Base-by-base conservation (phyloP, 2,888 invertebrate species). In the Philaethria dido region DNA sequence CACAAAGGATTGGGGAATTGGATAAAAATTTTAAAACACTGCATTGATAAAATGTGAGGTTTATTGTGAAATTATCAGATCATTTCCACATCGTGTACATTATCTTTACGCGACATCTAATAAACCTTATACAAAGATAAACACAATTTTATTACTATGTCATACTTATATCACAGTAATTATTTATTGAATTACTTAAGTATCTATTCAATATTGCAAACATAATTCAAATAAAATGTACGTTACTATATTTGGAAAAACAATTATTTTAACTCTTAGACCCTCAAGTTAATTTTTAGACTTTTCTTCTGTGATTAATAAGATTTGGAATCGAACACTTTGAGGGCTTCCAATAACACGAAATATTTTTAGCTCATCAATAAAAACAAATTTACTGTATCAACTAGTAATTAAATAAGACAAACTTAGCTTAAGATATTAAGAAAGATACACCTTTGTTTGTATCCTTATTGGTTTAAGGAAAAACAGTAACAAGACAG, bases 1-100 rank as follows among this genome's bases (percentile, higher is more conserved):
- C 75, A 39, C 82, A 82, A 72, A 82, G 79, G 68, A 72, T 85
- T 44, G 88, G 88, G 3, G 77, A 83, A 0, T 81, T 89, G 52
- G 89, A 92, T 72, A 85, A 87, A 78, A 76, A 87, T 70, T n/a
- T 78, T 90, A 48, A 76, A 84, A 72, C 72, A 74, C 71, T 92
- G 92, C 78, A 85, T 91, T 69, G 86, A 88, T 74, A 83, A 86
- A 85, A 85, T 90, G 83, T 80, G 80, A 73, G 47, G 59, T 73
- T 74, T 71, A 72, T 72, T 75, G 74, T 72, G 73, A 71, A 70
- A 71, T 74, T 69, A 70, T 78, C 79, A 80, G 78, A 78, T 78
- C 77, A 71, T 60, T 54, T 68, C 50, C 55, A 72, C 66, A 52
- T 66, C 67, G 44, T 60, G 39, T 64, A 22, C 18, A 67, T 54